phyloP scores from a whole-genome alignment of 92 coral and sea anemone genomes.

The Pocillopora meandrina region DNA sequence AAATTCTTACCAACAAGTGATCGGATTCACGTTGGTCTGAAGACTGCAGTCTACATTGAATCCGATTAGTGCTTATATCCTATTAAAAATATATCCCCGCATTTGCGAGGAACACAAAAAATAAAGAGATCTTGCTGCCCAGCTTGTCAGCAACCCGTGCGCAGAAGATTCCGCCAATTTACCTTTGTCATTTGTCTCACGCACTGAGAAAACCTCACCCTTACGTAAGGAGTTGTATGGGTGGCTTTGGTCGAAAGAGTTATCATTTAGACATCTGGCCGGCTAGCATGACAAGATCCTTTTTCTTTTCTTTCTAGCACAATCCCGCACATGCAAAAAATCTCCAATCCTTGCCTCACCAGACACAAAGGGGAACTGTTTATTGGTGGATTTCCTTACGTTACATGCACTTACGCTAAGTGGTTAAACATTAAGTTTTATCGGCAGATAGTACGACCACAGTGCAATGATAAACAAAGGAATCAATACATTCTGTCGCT shows the following conservation, averaged over 20 bases:
- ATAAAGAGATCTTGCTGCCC: not conserved
- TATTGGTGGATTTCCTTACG: not conserved
- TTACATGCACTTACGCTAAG: constrained; percentile 13
- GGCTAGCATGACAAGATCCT: not conserved
- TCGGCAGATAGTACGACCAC: not conserved
- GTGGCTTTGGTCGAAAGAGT: constrained; percentile 4
- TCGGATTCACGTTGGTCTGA: constrained; percentile 23
- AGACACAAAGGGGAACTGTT: constrained; percentile 30
- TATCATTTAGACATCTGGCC: not conserved
- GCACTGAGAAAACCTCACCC: no score
- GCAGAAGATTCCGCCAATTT: not conserved
- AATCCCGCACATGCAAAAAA: not conserved
- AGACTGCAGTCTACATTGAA: constrained; percentile 23
- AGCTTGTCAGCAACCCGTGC: not conserved
- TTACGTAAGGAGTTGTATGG: not conserved
- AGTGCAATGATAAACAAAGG: not conserved
- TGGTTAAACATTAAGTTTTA: constrained; percentile 15
- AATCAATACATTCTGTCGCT: constrained; percentile 7
- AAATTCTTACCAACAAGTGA: not conserved
- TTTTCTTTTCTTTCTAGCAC: not conserved
- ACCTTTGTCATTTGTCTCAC: no score
- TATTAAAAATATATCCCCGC: constrained; percentile 7
- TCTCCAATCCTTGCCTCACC: not conserved
- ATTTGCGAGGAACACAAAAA: not conserved
- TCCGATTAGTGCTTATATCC: constrained; percentile 15